Percentiles rank a stretch among this genome's conserved stretches.
Evolutionary conservation across 1,140 invertebrate genomes (phyloP).

Genomic region (Neodiprion pinetum): DNA sequence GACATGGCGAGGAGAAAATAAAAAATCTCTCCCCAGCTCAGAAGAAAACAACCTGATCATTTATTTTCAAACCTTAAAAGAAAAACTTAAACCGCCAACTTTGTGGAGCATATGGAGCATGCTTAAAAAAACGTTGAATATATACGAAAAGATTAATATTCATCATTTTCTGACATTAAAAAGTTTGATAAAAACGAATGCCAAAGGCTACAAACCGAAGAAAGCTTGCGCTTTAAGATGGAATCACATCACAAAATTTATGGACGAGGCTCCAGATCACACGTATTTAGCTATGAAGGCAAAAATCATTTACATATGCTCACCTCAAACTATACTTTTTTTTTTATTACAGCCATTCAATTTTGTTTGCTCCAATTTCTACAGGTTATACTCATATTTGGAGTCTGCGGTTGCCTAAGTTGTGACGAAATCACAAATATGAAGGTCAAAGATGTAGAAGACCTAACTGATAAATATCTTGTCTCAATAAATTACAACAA

Average conservation of each 20-base stretch:
- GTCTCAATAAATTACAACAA: slow-evolving; percentile 27
- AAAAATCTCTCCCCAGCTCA: slow-evolving; percentile 9
- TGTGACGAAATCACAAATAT: slow-evolving; percentile 31
- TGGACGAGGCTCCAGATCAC: slow-evolving; percentile 3
- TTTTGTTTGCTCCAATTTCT: slow-evolving; percentile 13
- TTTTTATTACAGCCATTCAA: not conserved
- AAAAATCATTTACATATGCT: slow-evolving; percentile 14
- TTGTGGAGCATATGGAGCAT: slow-evolving; percentile 22
- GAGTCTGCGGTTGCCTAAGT: slow-evolving; percentile 22
- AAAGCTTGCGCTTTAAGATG: slow-evolving; percentile 9
- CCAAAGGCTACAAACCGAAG: slow-evolving; percentile 21
- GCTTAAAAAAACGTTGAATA: slow-evolving; percentile 19
- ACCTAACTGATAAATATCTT: slow-evolving; percentile 24
- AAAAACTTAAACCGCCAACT: slow-evolving; percentile 15
- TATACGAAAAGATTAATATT: slow-evolving; percentile 17
- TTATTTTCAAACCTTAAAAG: slow-evolving; percentile 20
- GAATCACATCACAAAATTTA: slow-evolving; percentile 6
- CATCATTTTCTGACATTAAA: slow-evolving; percentile 18
- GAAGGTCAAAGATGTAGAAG: slow-evolving; percentile 30
- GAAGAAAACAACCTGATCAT: slow-evolving; percentile 8
- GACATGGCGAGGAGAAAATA: slow-evolving; percentile 19
- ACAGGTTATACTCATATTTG: slow-evolving; percentile 12
- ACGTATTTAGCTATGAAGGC: slow-evolving; percentile 9
- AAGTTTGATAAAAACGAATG: slow-evolving; percentile 19
- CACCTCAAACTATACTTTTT: slow-evolving; percentile 6